Conservation (phyloP, 2,113 vertebrate species). For the Choloepus hoffmanni region DNA sequence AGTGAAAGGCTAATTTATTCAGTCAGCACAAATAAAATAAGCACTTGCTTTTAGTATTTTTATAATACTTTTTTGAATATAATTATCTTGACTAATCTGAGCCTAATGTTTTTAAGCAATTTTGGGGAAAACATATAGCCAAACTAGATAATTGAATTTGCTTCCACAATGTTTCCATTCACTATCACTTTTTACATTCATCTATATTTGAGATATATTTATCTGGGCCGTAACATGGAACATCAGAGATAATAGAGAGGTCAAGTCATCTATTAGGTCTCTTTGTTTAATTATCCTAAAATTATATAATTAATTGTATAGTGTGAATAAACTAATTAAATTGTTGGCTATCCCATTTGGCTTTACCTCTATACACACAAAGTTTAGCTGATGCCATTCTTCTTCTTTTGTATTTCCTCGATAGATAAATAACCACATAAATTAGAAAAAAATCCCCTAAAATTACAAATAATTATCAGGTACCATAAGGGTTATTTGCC, state of each 20-base stretch:
- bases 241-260: neutral
- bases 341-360: neutral
- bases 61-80: neutral
- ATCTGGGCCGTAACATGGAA: neutral
- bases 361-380: neutral
- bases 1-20: neutral
- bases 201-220: neutral
- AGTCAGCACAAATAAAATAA: neutral
- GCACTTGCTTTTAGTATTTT: neutral
- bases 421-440: neutral
- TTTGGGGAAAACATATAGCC: neutral
- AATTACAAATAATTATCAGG: neutral
- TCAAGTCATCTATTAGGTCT: neutral
- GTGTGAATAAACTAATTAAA: neutral
- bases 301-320: neutral
- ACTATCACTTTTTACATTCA: neutral
- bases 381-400: neutral
- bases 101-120: neutral
- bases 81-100: slow-evolving; percentile 3
- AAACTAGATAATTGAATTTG: slow-evolving; percentile 20
- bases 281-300: neutral
- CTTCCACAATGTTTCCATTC: neutral
- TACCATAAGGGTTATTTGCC: neutral
- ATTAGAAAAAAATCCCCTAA: neutral
- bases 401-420: neutral